Percentiles rank a stretch among this genome's conserved stretches.
Conservation (phyloP, 2,113 vertebrate species). For the Pampusana beccarii region DNA sequence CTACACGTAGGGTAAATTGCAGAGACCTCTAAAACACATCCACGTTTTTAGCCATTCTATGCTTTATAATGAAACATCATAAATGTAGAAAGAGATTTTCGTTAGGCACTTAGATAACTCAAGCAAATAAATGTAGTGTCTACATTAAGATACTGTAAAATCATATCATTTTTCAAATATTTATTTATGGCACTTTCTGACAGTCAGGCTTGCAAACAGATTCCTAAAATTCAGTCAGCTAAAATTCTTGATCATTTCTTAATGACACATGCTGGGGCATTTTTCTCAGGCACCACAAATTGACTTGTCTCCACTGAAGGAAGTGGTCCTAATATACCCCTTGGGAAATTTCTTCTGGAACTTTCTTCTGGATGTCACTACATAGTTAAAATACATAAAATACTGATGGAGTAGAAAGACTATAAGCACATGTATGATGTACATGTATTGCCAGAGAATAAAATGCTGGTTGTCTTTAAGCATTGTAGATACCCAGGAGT, state of each 20-base stretch:
- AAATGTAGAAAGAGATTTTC: neutral
- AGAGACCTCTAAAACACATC: neutral
- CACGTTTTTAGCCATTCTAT: neutral
- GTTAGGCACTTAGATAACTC: neutral
- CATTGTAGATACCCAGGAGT: neutral
- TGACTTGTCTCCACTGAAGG: neutral
- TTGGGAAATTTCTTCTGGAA: neutral
- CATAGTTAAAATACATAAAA: neutral
- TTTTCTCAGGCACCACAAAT: neutral
- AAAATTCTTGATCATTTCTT: neutral
- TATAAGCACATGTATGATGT: neutral
- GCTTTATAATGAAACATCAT: neutral
- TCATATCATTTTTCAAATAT: neutral
- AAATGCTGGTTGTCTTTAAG: neutral
- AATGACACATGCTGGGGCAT: neutral
- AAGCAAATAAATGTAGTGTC: neutral
- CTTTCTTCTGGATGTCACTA: neutral
- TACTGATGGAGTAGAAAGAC: neutral
- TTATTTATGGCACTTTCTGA: neutral
- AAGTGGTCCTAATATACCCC: accelerated
- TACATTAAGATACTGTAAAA: neutral
- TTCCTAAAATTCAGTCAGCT: neutral
- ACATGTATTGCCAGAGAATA: neutral
- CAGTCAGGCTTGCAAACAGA: neutral
- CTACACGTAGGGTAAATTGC: neutral